A percentile compares a stretch with the other conserved stretches of the same genome.
Evolutionary conservation across 1,140 invertebrate genomes (phyloP).

Genomic region (Epicauta chinensis): DNA sequence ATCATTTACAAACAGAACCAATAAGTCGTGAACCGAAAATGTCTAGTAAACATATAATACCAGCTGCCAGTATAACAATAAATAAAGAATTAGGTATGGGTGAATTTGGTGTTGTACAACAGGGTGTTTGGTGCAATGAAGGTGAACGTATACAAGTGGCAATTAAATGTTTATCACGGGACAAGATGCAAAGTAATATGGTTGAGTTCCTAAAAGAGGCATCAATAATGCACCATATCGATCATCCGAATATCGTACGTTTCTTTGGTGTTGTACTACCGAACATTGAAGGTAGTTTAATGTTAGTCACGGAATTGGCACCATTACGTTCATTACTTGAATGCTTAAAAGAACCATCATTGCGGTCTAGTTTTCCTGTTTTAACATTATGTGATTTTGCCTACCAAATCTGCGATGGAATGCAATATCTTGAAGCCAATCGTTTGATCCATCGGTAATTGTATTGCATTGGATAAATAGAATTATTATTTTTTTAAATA

Average conservation of each 20-base stretch:
- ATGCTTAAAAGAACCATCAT: conserved; percentile 87
- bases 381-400: conserved; percentile 85
- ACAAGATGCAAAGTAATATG: conserved; percentile 91
- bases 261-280: conserved; percentile 96
- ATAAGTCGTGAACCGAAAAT: conserved; percentile 47
- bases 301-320: conserved; percentile 95
- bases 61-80: conserved; percentile 85
- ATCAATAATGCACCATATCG: conserved; percentile 95
- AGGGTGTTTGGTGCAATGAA: conserved; percentile 96
- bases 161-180: conserved; percentile 91
- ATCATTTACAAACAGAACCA: conserved; percentile 25
- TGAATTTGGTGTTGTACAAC: conserved; percentile 96
- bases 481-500: not conserved
- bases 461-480: no score
- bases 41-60: conserved; percentile 92
- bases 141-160: conserved; percentile 79
- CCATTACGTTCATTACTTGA: conserved; percentile 90
- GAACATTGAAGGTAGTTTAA: conserved; percentile 71
- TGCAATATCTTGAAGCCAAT: conserved; percentile 92
- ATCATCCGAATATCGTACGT: conserved; percentile 93
- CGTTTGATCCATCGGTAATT: conserved; percentile 83
- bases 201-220: conserved; percentile 97
- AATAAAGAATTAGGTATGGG: conserved; percentile 93
- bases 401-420: conserved; percentile 92
- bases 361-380: conserved; percentile 84